Evolutionary conservation across 2,888 invertebrate species (phyloP), one percentile per base, ranked within the genome.

Genomic region (Sicus ferrugineus): DNA sequence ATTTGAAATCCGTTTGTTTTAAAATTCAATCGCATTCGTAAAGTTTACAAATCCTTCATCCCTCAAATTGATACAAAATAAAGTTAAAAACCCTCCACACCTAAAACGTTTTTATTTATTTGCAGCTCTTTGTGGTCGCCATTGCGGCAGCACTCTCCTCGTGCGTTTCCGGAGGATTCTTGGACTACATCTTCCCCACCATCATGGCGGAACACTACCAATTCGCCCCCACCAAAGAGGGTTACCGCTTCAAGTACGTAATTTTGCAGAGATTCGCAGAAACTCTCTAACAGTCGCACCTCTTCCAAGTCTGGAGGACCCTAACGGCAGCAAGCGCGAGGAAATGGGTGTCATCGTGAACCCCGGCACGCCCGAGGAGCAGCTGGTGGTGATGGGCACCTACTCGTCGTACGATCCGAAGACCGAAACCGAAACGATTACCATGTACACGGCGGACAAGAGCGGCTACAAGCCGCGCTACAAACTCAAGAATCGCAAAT

Each of bases 381-480:
- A 85, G 69, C 73, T 84, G 9, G 82, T 85, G 2, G 83, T 84
- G 0, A 83, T 84, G 83, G 85, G 85, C 65, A 71, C 78, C 7
- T 84, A 81, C 72, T 74, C 79, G 4, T 71, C 71, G 2, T 80
- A 80, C n/a, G 81, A 82, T 72, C 81, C 82, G 71, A 81, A 81
- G 70, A 80, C 83, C 64, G 78, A 81, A 0, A 81, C 73, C 34
- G 82, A 83, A 21, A 80, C 82, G 14, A 76, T 81, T 3, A 83
- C 83, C 7, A 83, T 84, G 83, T 85, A 85, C 73, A 84, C 83
- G 3, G 85, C 85, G 64, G 85, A 85, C 64, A 85, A 85, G 72
- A 80, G 82, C 73, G 85, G 85, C 62, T 85, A 85, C 73, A 81
- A 81, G 52, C 69, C 85, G 2, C 79, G 80, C 28, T 81, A 81